phyloP scores from a whole-genome alignment of 2,797 vertebrate species.

The Schizothorax lantsangensis region DNA sequence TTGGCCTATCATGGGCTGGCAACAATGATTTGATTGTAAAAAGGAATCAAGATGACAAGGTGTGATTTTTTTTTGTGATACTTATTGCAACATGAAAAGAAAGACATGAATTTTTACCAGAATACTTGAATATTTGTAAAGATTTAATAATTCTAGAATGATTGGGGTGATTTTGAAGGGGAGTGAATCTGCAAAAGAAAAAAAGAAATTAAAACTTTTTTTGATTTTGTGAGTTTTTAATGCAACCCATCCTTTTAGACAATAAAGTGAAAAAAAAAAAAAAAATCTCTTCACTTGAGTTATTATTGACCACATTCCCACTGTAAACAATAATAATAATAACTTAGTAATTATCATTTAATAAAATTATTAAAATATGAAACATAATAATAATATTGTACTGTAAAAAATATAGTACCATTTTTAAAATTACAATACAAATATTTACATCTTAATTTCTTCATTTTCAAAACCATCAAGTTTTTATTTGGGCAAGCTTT shows the following conservation, averaged over 20 bases:
- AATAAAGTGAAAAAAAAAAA: not conserved
- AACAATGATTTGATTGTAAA: slow-evolving; percentile 32
- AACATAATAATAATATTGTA: too few relatives aligned
- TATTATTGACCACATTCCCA: not conserved
- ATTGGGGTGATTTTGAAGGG: not conserved
- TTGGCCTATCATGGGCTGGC: slow-evolving; percentile 31
- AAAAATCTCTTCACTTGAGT: not conserved
- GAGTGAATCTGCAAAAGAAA: not conserved
- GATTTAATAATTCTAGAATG: too few relatives aligned
- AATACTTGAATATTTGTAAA: not conserved
- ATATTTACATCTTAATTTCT: too few relatives aligned
- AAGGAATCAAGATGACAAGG: slow-evolving; percentile 39
- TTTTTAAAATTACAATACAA: too few relatives aligned
- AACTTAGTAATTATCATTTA: not conserved
- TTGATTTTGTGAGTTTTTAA: too few relatives aligned
- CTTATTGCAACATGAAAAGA: not conserved
- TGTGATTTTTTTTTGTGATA: not conserved
- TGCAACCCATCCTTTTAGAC: not conserved
- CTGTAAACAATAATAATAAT: not conserved
- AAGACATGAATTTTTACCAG: not conserved
- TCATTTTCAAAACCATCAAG: too few relatives aligned
- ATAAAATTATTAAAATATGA: not conserved
- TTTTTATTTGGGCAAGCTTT: too few relatives aligned
- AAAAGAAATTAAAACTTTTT: too few relatives aligned
- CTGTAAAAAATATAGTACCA: too few relatives aligned